Evolutionary conservation across 2,888 invertebrate genomes (phyloP), one percentile per base, ranked within the genome.

Genomic region (Tipula helvola): DNA sequence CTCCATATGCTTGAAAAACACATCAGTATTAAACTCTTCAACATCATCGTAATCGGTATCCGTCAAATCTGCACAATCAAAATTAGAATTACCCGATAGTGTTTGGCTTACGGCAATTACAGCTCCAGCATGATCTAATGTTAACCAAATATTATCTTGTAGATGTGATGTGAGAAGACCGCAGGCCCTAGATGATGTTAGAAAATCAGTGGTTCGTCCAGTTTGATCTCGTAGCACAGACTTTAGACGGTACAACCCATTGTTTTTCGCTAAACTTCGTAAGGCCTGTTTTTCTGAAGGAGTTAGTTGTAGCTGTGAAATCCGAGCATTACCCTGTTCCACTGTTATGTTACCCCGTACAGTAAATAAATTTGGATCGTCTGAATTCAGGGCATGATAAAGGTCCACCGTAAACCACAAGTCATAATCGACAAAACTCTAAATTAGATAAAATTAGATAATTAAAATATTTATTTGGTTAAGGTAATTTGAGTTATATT

Each of bases 171-270:
- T 95, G 47, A 96, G 92, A 88, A 97, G 92, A 88, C 95, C 93
- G 90, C 96, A 96, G 16, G 97, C 97, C 92, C 96, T 96, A 36
- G 96, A 93, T 87, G 96, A 96, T 10, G 97, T 96, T 12, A 96
- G 91, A 89, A 96, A 96, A 88, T 94, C 93, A 36, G 93, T 92
- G 90, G 94, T 94, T 88, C 92, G 92, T 39, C 95, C 95, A 89
- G 95, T 95, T 85, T 94, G 93, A 88, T 94, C 94, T 36, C 93
- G 93, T 0, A 96, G 94, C 86, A 94, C 91, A 18, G 96, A 94
- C 90, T 94, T 94, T 0, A 97, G 90, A 86, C 96, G 93, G 90
- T 98, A 98, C 89, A 96, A 94, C 52, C 94, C 94, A 92, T 96
- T 95, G 86, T 93, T 91, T 87, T 93, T 92, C 8, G 96, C 95